phyloP scores from a whole-genome alignment of 2,888 invertebrate species.

The Polietes domitor region DNA sequence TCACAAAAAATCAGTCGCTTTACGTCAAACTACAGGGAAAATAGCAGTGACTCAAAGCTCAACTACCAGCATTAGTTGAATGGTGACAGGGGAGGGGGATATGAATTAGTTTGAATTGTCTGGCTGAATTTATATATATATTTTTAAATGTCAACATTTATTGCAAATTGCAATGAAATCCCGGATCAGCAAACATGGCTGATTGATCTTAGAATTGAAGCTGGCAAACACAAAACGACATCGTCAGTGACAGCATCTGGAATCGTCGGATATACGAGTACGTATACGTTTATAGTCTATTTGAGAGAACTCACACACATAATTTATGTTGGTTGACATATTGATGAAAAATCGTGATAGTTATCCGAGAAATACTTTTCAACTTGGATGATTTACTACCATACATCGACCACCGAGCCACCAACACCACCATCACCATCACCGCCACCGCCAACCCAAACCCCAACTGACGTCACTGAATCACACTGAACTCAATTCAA shows the following conservation, averaged over 20 bases:
- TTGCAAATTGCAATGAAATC: constrained; percentile 46
- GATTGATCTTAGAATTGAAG: constrained; percentile 17
- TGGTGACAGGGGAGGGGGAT: no score
- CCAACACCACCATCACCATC: neutral
- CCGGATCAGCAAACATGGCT: constrained; percentile 52
- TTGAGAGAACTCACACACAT: constrained; percentile 38
- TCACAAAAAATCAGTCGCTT: constrained; percentile 43
- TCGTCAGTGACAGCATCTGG: neutral
- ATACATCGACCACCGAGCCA: constrained; percentile 1
- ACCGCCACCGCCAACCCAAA: constrained; percentile 11
- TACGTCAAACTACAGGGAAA: constrained; percentile 8
- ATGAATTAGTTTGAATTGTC: neutral
- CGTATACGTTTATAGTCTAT: neutral
- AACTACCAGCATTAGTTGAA: neutral
- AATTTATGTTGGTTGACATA: constrained; percentile 64
- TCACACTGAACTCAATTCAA: constrained; percentile 29
- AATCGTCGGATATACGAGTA: constrained; percentile 21
- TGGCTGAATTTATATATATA: neutral
- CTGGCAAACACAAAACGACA: neutral
- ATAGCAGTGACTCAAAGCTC: constrained; percentile 6
- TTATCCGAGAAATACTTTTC: constrained; percentile 61
- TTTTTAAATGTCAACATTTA: constrained; percentile 35
- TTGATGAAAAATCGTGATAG: constrained; percentile 65
- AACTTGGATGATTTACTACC: constrained; percentile 33
- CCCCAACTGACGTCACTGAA: constrained; percentile 55